Base-by-base conservation (phyloP, 2,888 invertebrate genomes). In the Nasonia oneida region DNA sequence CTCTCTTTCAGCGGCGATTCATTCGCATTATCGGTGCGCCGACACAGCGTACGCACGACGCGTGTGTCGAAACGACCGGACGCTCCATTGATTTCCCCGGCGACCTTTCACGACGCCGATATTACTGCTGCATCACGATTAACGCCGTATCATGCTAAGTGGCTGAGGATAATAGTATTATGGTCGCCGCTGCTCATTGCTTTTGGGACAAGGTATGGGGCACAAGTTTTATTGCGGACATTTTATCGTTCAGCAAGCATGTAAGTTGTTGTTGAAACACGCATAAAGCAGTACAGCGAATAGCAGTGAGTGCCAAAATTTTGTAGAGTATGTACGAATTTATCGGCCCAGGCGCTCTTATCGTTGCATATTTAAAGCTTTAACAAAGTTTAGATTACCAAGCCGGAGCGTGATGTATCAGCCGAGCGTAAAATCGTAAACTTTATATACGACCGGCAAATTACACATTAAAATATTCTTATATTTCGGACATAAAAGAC, bases 41-140 rank as follows among this genome's bases (percentile, higher is more conserved):
- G 50, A 33, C 42, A 14, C 15, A 50, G 70, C 64, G 71, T 39
- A 85, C 81, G 73, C 81, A 77, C 14, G 79, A 73, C 39, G 39
- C 73, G 39, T 73, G 76, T 73, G 81, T 37, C 84, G 80, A 74
- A 42, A 18, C 71, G 71, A 67, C 57, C 67, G 76, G 84, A 86
- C 79, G 75, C 61, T 82, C 53, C 84, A 81, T 82, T 79, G 79
- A 84, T 78, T 76, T 75, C 47, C 75, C 74, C 39, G n/a, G 15
- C 74, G 80, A 80, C 57, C 73, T 73, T 73, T 73, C 39, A 4
- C 73, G 73, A 39, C 10, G 70, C 39, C 53, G 53, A 57, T 50
- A 70, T 50, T 18, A 42, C 73, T n/a, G 73, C 73, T 42, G n/a
- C 67, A 67, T 67, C 67, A 33, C 67, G 67, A 67, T 67, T 29